Evolutionary conservation across 2,113 vertebrate species (phyloP).

Genomic region (Coturnix japonica): DNA sequence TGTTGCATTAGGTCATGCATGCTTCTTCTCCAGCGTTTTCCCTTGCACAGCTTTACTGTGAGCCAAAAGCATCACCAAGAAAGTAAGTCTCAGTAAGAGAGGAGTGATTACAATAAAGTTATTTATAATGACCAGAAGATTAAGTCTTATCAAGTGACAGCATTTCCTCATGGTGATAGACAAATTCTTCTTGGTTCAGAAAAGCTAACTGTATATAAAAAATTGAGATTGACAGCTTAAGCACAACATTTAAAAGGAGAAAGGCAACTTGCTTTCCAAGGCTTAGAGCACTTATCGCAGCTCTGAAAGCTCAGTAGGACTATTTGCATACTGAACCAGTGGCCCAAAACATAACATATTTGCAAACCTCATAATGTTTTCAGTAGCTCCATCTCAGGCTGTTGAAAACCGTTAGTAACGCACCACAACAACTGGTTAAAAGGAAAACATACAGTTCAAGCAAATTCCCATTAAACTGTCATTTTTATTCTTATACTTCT

Average conservation of each 20-base stretch:
- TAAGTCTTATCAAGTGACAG: slow-evolving; percentile 7
- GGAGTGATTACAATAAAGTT: slow-evolving; percentile 12
- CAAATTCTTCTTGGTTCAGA: slow-evolving; percentile 1
- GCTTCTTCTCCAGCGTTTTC: background rate
- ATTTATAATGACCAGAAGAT: background rate
- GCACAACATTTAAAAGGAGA: background rate
- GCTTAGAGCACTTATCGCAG: background rate
- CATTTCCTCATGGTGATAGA: background rate
- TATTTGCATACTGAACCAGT: background rate
- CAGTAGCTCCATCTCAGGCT: slow-evolving; percentile 33
- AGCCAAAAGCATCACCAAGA: background rate
- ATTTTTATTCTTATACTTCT: slow-evolving; percentile 31
- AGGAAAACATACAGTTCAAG: slow-evolving; percentile 43
- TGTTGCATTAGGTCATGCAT: background rate
- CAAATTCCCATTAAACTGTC: slow-evolving; percentile 39
- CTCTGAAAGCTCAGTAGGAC: background rate
- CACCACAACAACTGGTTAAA: slow-evolving; percentile 27
- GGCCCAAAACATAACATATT: background rate
- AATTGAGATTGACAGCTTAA: background rate
- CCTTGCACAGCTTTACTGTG: background rate
- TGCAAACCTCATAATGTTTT: background rate
- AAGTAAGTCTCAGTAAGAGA: background rate
- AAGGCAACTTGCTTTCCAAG: background rate
- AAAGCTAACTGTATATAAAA: background rate
- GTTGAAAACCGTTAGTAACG: slow-evolving; percentile 35